Conservation (phyloP, 2,113 vertebrate species). For the Aspiorhynchus laticeps region DNA sequence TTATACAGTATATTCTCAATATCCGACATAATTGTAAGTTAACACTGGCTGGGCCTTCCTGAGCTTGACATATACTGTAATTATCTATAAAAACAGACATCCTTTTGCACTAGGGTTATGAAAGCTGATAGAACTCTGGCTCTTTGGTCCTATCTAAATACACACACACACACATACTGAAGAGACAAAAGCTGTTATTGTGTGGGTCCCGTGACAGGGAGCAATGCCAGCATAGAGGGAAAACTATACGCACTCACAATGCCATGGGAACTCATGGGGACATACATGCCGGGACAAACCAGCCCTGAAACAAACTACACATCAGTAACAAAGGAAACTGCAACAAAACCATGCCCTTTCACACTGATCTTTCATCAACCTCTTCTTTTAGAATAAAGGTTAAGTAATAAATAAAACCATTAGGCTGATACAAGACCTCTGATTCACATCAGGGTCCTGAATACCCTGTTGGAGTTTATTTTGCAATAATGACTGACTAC, state of each 20-base stretch:
- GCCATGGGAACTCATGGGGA: background rate
- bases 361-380: constrained; percentile 1
- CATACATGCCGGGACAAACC: background rate
- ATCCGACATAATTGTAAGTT: background rate
- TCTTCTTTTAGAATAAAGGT: background rate
- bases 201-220: constrained; percentile 34
- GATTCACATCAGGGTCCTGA: constrained; percentile 15
- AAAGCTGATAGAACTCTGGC: constrained; percentile 10
- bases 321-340: constrained; percentile 9
- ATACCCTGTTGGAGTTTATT: background rate
- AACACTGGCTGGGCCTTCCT: background rate
- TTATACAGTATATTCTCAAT: background rate
- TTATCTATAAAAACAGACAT: constrained; percentile 25
- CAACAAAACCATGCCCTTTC: constrained; percentile 14
- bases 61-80: background rate
- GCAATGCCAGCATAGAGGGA: constrained; percentile 5
- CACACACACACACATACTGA: constrained; percentile 25
- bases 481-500: background rate
- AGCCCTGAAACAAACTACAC: background rate
- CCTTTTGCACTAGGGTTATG: constrained; percentile 5
- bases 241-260: constrained; percentile 16
- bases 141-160: constrained; percentile 35
- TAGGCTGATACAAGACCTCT: background rate
- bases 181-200: constrained; percentile 43
- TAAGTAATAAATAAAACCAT: background rate